phyloP scores from a whole-genome alignment of 2,113 vertebrate genomes.

The Macrotis lagotis region DNA sequence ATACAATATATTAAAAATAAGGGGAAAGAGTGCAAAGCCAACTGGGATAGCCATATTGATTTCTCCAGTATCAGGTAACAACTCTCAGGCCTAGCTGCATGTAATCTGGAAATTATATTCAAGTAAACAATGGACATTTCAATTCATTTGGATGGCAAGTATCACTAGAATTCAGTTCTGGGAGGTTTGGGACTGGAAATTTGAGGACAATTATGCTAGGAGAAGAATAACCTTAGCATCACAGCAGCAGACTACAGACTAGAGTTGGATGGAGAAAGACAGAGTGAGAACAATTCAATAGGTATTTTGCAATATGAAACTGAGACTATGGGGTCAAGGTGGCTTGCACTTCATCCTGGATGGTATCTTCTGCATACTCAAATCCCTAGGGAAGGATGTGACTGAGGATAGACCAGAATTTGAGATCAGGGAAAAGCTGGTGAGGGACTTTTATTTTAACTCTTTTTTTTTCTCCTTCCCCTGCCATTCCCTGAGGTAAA shows the following conservation, averaged over 20 bases:
- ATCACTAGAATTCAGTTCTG: not conserved
- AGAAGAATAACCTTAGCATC: not conserved
- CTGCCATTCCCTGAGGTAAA: not conserved
- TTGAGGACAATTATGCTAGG: not conserved
- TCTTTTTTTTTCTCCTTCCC: not conserved
- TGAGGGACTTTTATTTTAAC: too few species aligned
- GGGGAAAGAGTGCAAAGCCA: not conserved
- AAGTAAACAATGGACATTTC: not conserved
- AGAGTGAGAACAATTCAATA: not conserved
- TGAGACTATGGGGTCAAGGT: not conserved
- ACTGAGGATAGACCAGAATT: not conserved
- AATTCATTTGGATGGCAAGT: not conserved
- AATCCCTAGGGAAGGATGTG: not conserved
- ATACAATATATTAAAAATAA: not conserved
- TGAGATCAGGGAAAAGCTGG: not conserved
- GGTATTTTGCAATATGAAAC: not conserved
- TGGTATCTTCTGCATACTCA: not conserved
- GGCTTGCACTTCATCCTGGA: not conserved
- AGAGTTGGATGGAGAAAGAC: not conserved
- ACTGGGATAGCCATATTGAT: not conserved
- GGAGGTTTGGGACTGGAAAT: not conserved
- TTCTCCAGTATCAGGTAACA: not conserved
- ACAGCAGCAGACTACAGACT: not conserved
- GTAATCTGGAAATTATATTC: not conserved
- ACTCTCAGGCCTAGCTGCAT: not conserved